These are phyloP conservation scores for Prinia subflava DNA, from an alignment of 2,113 vertebrate genomes.

Conservation along the genomic window DNA sequence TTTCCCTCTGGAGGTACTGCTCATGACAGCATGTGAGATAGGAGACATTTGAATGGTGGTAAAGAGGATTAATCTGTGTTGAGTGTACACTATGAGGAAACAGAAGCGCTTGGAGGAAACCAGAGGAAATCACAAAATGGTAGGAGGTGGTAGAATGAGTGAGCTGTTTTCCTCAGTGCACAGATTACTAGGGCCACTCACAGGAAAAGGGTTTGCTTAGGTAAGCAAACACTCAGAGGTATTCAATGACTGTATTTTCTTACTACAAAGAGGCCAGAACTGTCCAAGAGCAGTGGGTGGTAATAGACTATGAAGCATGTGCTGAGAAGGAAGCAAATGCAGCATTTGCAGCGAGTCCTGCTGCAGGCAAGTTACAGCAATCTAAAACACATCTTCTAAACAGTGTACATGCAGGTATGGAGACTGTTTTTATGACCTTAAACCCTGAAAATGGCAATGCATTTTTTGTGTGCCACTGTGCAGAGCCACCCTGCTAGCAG, in stretches of 20 bases:
- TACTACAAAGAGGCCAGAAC: background rate
- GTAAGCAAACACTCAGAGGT: background rate
- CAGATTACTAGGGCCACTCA: background rate
- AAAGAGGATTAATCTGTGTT: background rate
- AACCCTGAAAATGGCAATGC: background rate
- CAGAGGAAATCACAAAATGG: background rate
- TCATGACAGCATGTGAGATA: background rate
- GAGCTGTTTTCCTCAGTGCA: background rate
- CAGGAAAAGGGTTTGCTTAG: background rate
- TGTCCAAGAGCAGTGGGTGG: background rate
- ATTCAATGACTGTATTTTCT: background rate
- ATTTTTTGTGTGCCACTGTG: background rate
- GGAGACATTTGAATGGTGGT: background rate
- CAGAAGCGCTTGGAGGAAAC: background rate
- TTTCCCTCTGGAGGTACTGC: constrained; percentile 3
- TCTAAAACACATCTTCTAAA: background rate
- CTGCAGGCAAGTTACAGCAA: background rate
- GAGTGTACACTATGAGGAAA: background rate
- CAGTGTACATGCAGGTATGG: background rate
- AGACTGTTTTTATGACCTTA: background rate
- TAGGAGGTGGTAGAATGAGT: background rate
- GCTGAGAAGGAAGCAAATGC: background rate
- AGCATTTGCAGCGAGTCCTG: background rate
- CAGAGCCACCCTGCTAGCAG: background rate
- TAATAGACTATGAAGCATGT: background rate